These are phyloP conservation scores for Umimayanthus chanpuru DNA, from an alignment of 92 coral and sea anemone genomes.

Conservation along the genomic window DNA sequence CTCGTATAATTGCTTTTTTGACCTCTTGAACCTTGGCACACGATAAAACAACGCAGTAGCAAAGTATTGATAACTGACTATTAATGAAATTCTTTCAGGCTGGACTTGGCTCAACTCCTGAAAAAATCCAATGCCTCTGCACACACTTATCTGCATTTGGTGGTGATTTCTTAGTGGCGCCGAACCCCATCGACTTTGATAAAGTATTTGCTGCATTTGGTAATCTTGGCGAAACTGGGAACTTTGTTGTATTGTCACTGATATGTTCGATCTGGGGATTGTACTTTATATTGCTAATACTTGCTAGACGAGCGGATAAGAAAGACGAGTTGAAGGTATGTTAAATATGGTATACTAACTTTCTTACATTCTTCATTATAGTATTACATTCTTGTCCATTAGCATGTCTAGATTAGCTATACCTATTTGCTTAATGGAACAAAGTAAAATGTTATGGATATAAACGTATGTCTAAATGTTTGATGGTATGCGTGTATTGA, in stretches of 20 bases:
- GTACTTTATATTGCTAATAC: slow-evolving; percentile 59
- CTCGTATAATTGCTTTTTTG: no score
- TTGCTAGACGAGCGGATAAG: slow-evolving; percentile 77
- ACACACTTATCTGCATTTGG: slow-evolving; percentile 90
- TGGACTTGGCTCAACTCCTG: slow-evolving; percentile 62
- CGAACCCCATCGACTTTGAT: slow-evolving; percentile 90
- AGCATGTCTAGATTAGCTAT: no score
- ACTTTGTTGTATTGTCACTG: slow-evolving; percentile 79
- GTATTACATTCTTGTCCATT: no score
- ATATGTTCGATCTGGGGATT: slow-evolving; percentile 70
- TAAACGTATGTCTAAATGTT: neutral
- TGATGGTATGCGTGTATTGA: neutral
- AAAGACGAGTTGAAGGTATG: slow-evolving; percentile 69
- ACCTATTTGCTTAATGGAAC: no score
- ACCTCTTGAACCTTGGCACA: no score
- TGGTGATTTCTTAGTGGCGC: slow-evolving; percentile 90
- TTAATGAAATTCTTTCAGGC: slow-evolving; percentile 49
- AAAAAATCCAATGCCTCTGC: slow-evolving; percentile 76
- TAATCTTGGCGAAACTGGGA: slow-evolving; percentile 75
- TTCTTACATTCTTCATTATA: no score
- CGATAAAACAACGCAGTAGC: no score
- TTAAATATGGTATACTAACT: no score
- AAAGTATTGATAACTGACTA: neutral
- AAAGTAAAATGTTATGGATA: neutral
- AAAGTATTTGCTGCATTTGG: slow-evolving; percentile 91